A percentile compares a stretch with the other conserved stretches of the same genome.
Evolutionary conservation across 1,140 invertebrate genomes (phyloP).

Genomic region (Pseudomyrmex dendroicus): DNA sequence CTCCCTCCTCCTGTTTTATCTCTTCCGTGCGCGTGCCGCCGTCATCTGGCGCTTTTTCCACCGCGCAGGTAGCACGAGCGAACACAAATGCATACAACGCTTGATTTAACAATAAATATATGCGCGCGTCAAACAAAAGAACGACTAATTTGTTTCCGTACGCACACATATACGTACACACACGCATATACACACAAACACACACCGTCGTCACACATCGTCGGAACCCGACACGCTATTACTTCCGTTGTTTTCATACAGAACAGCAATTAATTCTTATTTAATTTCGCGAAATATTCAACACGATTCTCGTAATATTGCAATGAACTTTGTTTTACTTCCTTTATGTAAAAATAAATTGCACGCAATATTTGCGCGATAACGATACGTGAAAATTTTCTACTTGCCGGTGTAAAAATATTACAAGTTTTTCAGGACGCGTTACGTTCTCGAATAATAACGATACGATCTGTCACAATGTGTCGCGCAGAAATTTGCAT

Average conservation of each 20-base stretch:
- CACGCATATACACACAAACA: no score
- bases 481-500: constrained; percentile 2
- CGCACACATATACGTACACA: no score
- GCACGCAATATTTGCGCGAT: no score
- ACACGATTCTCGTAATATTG: no score
- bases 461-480: constrained; percentile 4
- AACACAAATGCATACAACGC: neutral
- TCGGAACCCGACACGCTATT: neutral
- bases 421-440: no score
- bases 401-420: no score
- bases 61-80: neutral
- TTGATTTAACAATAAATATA: constrained; percentile 26
- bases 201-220: neutral
- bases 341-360: no score
- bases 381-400: no score
- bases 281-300: neutral
- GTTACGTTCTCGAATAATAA: neutral
- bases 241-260: neutral
- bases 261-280: constrained; percentile 6
- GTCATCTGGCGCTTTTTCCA: constrained; percentile 29
- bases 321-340: no score
- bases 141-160: constrained; percentile 19
- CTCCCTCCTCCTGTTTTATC: neutral
- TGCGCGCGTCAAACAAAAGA: constrained; percentile 6
- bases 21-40: neutral